Conservation (phyloP, 1,140 invertebrate genomes). For the Sarcophaga peregrina region DNA sequence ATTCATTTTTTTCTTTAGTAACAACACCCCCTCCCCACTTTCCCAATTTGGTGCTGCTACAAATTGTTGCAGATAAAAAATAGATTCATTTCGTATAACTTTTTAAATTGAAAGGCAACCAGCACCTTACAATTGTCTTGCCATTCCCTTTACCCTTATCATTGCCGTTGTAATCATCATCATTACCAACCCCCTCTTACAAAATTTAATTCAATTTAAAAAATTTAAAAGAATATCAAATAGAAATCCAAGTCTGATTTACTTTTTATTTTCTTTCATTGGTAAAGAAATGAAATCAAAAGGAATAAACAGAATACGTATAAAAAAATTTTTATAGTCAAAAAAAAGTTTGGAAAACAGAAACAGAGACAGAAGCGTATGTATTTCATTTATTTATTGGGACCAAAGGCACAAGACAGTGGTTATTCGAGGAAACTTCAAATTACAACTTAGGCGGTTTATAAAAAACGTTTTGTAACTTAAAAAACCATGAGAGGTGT, state of each 20-base stretch:
- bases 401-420: not conserved
- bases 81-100: not conserved
- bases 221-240: slow-evolving; percentile 15
- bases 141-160: too few relatives aligned
- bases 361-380: slow-evolving; percentile 20
- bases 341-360: too few relatives aligned
- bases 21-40: not conserved
- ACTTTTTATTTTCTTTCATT: slow-evolving; percentile 25
- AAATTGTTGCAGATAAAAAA: not conserved
- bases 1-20: slow-evolving; percentile 25
- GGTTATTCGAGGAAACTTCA: too few relatives aligned
- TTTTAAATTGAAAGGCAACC: too few relatives aligned
- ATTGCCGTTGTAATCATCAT: not conserved
- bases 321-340: too few relatives aligned
- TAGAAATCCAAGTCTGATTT: slow-evolving; percentile 29
- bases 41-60: not conserved
- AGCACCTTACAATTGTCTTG: too few relatives aligned
- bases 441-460: not conserved
- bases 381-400: not conserved
- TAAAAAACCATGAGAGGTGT: too few relatives aligned
- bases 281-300: not conserved
- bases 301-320: too few relatives aligned
- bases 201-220: slow-evolving; percentile 20
- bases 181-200: not conserved
- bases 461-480: not conserved